Evolutionary conservation across 2,888 invertebrate species (phyloP), one percentile per base, ranked within the genome.

Genomic region (Scrobipalpa atriplicella): DNA sequence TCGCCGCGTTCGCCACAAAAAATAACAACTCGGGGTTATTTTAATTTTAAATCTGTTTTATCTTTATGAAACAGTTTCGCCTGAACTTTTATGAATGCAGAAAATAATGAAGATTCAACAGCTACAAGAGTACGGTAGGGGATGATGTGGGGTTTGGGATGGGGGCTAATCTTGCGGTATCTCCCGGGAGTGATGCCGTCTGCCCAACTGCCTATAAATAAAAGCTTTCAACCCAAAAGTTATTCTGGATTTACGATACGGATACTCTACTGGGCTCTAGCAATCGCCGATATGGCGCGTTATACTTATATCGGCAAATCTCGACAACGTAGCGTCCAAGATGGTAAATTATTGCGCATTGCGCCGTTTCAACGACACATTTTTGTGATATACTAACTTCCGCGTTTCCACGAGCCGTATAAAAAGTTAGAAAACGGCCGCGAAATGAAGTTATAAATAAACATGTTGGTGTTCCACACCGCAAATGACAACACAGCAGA

Each of bases 151-250:
- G 67, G 67, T 16, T 66, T 66, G 67, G 65, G 68, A 54, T 67
- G 61, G 69, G 62, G 68, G 66, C 66, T 70, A 69, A 64, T 67
- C 72, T 73, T 69, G 69, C 67, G 72, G 70, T 70, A 73, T 69
- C 73, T 72, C 76, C 69, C 73, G 71, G 69, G 76, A 71, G 73
- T 72, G 69, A 71, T 70, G 68, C 69, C 72, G 73, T 75, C 73
- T 75, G 66, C 66, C 66, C 67, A 67, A 67, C 64, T 72, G 62
- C 73, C 76, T 81, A 81, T 80, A 82, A 82, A 84, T 82, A 84
- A 80, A 82, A 75, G 75, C 78, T 80, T 81, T 82, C 77, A 80
- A 77, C 80, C 78, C 72, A 68, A 71, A 74, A 75, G 75, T 75
- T 81, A 79, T 78, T 80, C 77, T 72, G 72, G 76, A 80, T 82